Conservation (phyloP, 2,797 vertebrate genomes). For the Malacoraja senta region DNA sequence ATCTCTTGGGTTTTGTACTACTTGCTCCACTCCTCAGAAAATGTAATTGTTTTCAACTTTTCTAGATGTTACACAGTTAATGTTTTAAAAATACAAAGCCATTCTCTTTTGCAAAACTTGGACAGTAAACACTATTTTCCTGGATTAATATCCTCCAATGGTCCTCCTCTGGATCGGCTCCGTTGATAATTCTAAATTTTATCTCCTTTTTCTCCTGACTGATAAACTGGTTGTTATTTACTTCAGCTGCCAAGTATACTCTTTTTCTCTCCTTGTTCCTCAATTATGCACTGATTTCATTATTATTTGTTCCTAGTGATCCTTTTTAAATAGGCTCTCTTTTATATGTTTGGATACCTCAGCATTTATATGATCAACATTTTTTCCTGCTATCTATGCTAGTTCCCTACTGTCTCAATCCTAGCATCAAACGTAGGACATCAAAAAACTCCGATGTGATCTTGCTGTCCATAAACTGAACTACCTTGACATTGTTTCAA, state of each 20-base stretch:
- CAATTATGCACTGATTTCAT: neutral
- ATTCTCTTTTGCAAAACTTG: neutral
- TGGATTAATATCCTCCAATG: neutral
- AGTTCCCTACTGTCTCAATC: neutral
- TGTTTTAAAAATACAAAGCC: neutral
- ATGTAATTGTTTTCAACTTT: neutral
- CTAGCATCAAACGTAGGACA: neutral
- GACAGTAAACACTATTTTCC: neutral
- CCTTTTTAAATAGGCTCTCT: neutral
- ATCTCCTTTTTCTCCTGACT: neutral
- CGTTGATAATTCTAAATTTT: neutral
- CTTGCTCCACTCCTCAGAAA: neutral
- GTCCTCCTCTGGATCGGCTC: neutral
- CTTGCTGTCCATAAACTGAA: neutral
- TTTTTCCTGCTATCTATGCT: neutral
- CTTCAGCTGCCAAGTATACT: neutral
- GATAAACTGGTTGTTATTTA: too few relatives aligned
- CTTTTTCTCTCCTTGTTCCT: neutral
- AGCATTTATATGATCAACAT: too few relatives aligned
- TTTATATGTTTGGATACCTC: neutral
- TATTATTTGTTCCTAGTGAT: neutral
- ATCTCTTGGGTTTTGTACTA: neutral
- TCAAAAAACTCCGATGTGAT: neutral
- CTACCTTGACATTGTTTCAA: neutral
- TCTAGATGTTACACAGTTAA: neutral